phyloP scores from a whole-genome alignment of 2,888 invertebrate species.

The Latrodectus elegans region DNA sequence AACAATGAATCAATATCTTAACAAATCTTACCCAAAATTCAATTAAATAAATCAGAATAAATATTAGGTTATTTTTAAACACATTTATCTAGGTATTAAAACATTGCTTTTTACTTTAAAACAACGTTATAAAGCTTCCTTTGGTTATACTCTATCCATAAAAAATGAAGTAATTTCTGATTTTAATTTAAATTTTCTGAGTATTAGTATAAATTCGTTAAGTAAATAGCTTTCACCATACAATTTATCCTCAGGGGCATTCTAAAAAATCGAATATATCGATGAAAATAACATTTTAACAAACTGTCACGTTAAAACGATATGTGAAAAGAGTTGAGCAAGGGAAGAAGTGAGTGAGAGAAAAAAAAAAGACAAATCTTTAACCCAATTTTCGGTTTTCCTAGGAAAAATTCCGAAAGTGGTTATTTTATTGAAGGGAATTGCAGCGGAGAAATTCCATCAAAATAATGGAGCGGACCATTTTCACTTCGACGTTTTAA shows the following conservation, averaged over 20 bases:
- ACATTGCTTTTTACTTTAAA: too few relatives aligned
- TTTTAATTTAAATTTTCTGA: background rate
- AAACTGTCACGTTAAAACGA: background rate
- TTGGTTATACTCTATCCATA: too few relatives aligned
- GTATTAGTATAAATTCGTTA: background rate
- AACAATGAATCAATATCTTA: too few relatives aligned
- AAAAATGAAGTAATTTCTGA: background rate
- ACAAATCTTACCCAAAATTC: too few relatives aligned
- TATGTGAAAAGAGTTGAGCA: background rate
- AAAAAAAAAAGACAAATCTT: background rate
- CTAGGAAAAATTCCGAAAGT: background rate
- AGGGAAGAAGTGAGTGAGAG: background rate
- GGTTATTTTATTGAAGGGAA: slow-evolving; percentile 5
- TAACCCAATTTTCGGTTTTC: slow-evolving; percentile 1
- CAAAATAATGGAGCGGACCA: slow-evolving; percentile 5
- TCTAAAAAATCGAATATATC: background rate
- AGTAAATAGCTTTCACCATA: background rate
- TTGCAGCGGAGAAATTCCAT: slow-evolving; percentile 3
- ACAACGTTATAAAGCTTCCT: too few relatives aligned
- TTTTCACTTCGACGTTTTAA: slow-evolving; percentile 5
- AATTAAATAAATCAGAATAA: too few relatives aligned
- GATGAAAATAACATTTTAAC: background rate
- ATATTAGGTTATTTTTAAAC: too few relatives aligned
- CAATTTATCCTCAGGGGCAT: background rate
- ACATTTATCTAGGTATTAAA: too few relatives aligned